phyloP scores from a whole-genome alignment of 2,888 invertebrate genomes.

The Ariolimax columbianus region DNA sequence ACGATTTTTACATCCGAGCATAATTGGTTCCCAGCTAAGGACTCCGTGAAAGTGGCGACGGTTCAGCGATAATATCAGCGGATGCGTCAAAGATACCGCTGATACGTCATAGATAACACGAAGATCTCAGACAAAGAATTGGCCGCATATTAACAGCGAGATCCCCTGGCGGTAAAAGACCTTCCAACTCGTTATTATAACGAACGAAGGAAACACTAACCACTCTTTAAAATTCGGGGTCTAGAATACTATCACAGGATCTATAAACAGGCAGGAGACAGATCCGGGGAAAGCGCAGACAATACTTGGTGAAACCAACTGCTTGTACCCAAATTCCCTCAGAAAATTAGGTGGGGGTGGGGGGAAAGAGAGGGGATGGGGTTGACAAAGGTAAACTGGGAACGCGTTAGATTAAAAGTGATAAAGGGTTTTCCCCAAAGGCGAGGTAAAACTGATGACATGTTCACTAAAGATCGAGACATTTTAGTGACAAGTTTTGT shows the following conservation, averaged over 20 bases:
- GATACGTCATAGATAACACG: slow-evolving; percentile 46
- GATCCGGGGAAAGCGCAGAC: not conserved
- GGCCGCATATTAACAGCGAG: not conserved
- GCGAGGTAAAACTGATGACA: too few species aligned
- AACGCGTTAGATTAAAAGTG: too few species aligned
- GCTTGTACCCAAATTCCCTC: slow-evolving; percentile 2
- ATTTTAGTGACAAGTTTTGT: too few species aligned
- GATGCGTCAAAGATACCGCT: slow-evolving; percentile 30
- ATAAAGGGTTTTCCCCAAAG: too few species aligned
- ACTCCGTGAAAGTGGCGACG: not conserved
- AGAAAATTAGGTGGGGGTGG: not conserved
- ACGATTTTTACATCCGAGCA: slow-evolving; percentile 39
- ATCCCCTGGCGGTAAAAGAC: not conserved
- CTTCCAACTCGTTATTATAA: not conserved
- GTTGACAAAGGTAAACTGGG: too few species aligned
- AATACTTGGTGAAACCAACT: not conserved
- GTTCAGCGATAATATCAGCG: slow-evolving; percentile 28
- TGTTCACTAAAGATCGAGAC: too few species aligned
- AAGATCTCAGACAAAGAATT: not conserved
- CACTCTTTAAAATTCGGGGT: not conserved
- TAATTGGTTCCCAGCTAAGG: slow-evolving; percentile 30
- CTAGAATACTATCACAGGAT: slow-evolving; percentile 9
- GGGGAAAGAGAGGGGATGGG: too few species aligned
- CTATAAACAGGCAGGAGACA: slow-evolving; percentile 14
- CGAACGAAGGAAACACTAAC: not conserved